These are phyloP conservation scores for Leptura quadrifasciata DNA, from an alignment of 2,888 invertebrate species.

Conservation along the genomic window DNA sequence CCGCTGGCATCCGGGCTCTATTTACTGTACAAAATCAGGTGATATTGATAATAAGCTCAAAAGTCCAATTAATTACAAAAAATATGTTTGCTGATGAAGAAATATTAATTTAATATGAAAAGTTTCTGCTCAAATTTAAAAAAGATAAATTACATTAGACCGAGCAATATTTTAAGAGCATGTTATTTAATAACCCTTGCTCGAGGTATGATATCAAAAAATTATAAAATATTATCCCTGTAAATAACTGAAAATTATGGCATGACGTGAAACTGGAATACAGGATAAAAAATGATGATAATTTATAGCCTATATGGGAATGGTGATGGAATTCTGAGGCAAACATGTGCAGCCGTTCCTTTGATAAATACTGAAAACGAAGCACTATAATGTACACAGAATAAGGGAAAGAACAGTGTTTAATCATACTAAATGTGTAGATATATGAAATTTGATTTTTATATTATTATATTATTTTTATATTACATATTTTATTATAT, in stretches of 20 bases:
- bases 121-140: neutral
- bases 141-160: conserved; percentile 7
- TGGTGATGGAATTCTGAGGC: conserved; percentile 7
- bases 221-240: conserved; percentile 20
- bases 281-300: conserved; percentile 16
- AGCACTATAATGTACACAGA: neutral
- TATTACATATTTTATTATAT: no score
- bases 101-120: conserved; percentile 6
- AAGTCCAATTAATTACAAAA: no score
- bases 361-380: conserved; percentile 12
- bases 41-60: no score
- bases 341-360: conserved; percentile 10
- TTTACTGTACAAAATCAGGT: no score
- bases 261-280: neutral
- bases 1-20: no score
- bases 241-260: neutral
- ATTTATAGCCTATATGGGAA: conserved; percentile 19
- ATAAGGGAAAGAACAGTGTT: neutral
- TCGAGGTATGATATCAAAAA: conserved; percentile 1
- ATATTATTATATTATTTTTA: no score
- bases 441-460: neutral
- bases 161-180: neutral
- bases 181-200: neutral
- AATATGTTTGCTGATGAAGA: neutral
- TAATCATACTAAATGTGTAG: neutral